phyloP scores from a whole-genome alignment of 2,888 invertebrate species.

The Ochlodes sylvanus region DNA sequence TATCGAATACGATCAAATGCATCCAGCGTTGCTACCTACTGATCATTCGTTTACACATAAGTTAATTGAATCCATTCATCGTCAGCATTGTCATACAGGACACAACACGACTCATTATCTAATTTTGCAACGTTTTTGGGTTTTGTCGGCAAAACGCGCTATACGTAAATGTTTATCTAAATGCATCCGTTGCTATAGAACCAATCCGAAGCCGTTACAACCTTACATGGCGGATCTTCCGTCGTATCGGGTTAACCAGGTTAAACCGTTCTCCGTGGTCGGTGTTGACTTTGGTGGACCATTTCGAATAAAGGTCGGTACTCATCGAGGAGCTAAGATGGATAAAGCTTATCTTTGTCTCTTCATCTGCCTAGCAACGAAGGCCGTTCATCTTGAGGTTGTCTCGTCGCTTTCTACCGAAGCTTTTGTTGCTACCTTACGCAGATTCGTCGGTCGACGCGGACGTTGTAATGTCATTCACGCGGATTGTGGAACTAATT shows the following conservation, averaged over 20 bases:
- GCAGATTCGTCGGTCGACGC: conserved; percentile 19
- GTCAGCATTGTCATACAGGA: conserved; percentile 37
- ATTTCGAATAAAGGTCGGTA: conserved; percentile 34
- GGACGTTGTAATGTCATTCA: background rate
- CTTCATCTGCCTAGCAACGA: conserved; percentile 6
- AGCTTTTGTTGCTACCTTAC: conserved; percentile 17
- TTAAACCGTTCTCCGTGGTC: conserved; percentile 37
- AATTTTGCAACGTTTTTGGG: conserved; percentile 39
- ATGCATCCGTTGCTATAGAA: conserved; percentile 35
- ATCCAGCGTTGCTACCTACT: conserved; percentile 36
- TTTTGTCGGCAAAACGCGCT: conserved; percentile 37
- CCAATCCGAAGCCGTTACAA: conserved; percentile 32
- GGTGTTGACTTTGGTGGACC: conserved; percentile 39
- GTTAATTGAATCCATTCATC: conserved; percentile 36
- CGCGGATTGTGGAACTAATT: conserved; percentile 13
- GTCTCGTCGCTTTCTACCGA: conserved; percentile 19
- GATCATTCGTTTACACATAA: conserved; percentile 18
- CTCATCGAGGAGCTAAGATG: conserved; percentile 23
- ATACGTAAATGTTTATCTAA: conserved; percentile 33
- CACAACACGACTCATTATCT: conserved; percentile 35
- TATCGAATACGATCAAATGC: conserved; percentile 37
- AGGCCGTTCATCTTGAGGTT: conserved; percentile 12
- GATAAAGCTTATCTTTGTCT: conserved; percentile 3
- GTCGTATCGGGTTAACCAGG: conserved; percentile 23
- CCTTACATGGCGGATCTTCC: conserved; percentile 40